These are phyloP conservation scores for Tiliacea aurago DNA, from an alignment of 2,888 invertebrate genomes.

Conservation along the genomic window DNA sequence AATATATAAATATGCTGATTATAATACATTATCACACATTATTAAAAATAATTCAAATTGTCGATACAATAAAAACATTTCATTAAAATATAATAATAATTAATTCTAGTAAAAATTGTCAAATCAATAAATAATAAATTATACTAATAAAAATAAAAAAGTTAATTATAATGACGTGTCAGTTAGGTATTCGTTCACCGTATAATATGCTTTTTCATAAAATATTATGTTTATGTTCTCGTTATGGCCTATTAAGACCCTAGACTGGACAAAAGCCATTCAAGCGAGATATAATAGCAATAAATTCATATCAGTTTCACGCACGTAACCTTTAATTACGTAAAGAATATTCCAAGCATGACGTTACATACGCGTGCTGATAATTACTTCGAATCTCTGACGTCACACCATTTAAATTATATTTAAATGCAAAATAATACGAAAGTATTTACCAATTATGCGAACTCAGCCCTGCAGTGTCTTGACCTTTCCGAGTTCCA, in stretches of 20 bases:
- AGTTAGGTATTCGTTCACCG: too few relatives aligned
- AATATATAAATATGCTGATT: too few relatives aligned
- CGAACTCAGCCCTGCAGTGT: conserved; percentile 65
- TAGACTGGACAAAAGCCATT: conserved; percentile 61
- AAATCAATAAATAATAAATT: too few relatives aligned
- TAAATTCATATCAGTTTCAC: conserved; percentile 62
- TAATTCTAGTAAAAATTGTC: too few relatives aligned
- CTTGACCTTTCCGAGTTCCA: conserved; percentile 79
- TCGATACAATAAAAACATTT: too few relatives aligned
- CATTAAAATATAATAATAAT: too few relatives aligned
- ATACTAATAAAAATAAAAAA: too few relatives aligned
- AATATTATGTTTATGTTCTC: too few relatives aligned
- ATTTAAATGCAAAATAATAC: conserved; percentile 73
- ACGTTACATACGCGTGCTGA: conserved; percentile 70
- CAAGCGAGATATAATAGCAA: conserved; percentile 52
- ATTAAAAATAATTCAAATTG: too few relatives aligned
- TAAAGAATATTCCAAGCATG: conserved; percentile 68
- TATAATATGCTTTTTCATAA: too few relatives aligned
- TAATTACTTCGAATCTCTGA: conserved; percentile 73
- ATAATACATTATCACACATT: too few relatives aligned
- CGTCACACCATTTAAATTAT: conserved; percentile 76
- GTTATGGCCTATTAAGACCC: conserved; percentile 28
- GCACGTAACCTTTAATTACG: conserved; percentile 69
- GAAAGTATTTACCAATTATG: conserved; percentile 73
- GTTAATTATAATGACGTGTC: too few relatives aligned